Conservation (phyloP, 2,888 invertebrate species). For the Epinotia ramella region DNA sequence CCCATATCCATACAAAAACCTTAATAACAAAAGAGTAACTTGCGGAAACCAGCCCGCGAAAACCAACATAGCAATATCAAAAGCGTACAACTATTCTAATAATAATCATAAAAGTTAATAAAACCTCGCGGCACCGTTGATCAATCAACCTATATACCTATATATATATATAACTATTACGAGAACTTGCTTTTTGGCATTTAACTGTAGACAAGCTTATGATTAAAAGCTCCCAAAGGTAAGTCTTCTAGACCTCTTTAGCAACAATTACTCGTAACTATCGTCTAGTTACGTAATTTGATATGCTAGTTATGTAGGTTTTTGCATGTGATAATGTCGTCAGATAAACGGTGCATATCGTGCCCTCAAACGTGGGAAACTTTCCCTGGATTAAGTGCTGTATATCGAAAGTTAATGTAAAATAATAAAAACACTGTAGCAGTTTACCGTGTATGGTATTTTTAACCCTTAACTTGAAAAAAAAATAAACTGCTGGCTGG, state of each 20-base stretch:
- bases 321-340: constrained; percentile 51
- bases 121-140: not conserved
- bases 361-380: constrained; percentile 62
- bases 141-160: not conserved
- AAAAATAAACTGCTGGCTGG: too few relatives aligned
- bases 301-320: constrained; percentile 40
- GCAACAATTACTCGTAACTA: not conserved
- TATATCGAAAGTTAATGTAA: constrained; percentile 11
- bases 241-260: constrained; percentile 28
- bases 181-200: constrained; percentile 10
- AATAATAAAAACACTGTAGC: not conserved
- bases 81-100: too few relatives aligned
- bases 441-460: too few relatives aligned
- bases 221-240: constrained; percentile 31
- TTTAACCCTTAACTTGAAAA: too few relatives aligned
- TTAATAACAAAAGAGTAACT: too few relatives aligned
- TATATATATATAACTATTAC: constrained; percentile 27
- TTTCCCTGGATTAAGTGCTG: constrained; percentile 59
- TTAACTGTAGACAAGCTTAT: constrained; percentile 16
- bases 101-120: too few relatives aligned
- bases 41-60: too few relatives aligned
- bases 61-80: too few relatives aligned
- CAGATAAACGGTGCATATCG: constrained; percentile 54
- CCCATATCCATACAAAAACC: too few relatives aligned
- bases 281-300: constrained; percentile 24